phyloP scores from a whole-genome alignment of 2,797 vertebrate genomes.

The Lindbergichthys nudifrons region DNA sequence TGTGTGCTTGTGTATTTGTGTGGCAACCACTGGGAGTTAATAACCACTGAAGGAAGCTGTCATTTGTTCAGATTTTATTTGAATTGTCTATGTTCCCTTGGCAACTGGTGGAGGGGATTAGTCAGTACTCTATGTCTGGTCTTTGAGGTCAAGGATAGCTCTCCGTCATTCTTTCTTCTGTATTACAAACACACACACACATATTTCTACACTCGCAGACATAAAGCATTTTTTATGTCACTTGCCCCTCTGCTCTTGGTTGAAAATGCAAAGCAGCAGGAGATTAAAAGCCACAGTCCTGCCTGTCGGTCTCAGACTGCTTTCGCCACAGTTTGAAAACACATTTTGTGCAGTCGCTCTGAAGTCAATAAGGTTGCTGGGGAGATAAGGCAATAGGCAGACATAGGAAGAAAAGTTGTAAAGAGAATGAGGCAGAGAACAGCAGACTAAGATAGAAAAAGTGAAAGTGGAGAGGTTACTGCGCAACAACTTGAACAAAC shows the following conservation, averaged over 20 bases:
- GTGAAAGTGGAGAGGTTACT: conserved; percentile 44
- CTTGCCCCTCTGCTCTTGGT: conserved; percentile 51
- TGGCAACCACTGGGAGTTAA: conserved; percentile 31
- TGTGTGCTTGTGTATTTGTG: conserved; percentile 1
- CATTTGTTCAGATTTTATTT: conserved; percentile 53
- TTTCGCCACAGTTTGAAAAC: conserved; percentile 65
- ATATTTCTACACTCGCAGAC: background rate
- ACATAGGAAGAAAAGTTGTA: conserved; percentile 20
- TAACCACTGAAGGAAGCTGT: conserved; percentile 35
- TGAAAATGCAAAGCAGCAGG: conserved; percentile 72
- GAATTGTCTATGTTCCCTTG: conserved; percentile 59
- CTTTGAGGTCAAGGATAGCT: conserved; percentile 64
- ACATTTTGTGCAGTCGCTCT: conserved; percentile 64
- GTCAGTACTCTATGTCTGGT: conserved; percentile 59
- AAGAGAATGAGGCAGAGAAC: conserved; percentile 2
- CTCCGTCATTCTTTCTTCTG: conserved; percentile 50
- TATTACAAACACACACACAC: conserved; percentile 19
- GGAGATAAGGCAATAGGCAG: conserved; percentile 60
- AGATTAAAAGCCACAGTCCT: conserved; percentile 62
- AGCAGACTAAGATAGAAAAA: conserved; percentile 15
- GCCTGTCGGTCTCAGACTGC: conserved; percentile 50
- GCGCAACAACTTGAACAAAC: conserved; percentile 48
- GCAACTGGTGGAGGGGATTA: conserved; percentile 62
- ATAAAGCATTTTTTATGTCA: conserved; percentile 25
- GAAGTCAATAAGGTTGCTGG: conserved; percentile 67